Evolutionary conservation across 2,113 vertebrate genomes (phyloP).

Genomic region (Clinocottus analis): DNA sequence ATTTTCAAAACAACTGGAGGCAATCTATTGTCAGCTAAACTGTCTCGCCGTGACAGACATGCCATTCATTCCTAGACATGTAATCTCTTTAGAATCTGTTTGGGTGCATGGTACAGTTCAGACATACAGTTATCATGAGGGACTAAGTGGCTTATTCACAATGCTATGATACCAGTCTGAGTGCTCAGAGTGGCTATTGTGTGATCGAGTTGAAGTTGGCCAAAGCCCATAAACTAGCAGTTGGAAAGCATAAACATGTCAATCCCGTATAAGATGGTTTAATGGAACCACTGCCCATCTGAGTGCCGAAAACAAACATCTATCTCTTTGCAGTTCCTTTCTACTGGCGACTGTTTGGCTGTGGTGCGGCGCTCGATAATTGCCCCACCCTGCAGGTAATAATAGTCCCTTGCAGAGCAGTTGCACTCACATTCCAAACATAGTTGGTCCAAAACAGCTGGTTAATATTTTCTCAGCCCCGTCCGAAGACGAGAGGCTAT

Average conservation of each 20-base stretch:
- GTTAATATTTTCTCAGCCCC: slow-evolving; percentile 70
- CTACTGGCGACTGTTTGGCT: slow-evolving; percentile 16
- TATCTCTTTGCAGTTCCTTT: slow-evolving; percentile 18
- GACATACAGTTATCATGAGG: slow-evolving; percentile 49
- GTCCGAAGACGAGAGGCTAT: slow-evolving; percentile 38
- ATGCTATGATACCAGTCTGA: slow-evolving; percentile 41
- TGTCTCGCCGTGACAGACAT: slow-evolving; percentile 69
- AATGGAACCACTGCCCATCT: slow-evolving; percentile 11
- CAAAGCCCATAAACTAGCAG: slow-evolving; percentile 48
- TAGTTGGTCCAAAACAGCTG: slow-evolving; percentile 71
- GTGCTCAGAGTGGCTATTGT: slow-evolving; percentile 30
- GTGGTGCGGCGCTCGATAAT: slow-evolving; percentile 19
- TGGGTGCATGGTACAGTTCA: slow-evolving; percentile 48
- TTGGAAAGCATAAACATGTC: slow-evolving; percentile 46
- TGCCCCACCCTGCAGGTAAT: slow-evolving; percentile 63
- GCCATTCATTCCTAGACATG: slow-evolving; percentile 77
- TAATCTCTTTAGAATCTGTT: slow-evolving; percentile 69
- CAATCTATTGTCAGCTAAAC: slow-evolving; percentile 50
- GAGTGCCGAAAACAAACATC: slow-evolving; percentile 15
- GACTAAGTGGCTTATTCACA: slow-evolving; percentile 43
- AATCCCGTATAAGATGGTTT: slow-evolving; percentile 17
- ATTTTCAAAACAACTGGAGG: slow-evolving; percentile 47
- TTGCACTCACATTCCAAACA: slow-evolving; percentile 75
- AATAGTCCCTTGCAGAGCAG: slow-evolving; percentile 51
- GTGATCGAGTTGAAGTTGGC: slow-evolving; percentile 42